Base-by-base conservation (phyloP, 2,888 invertebrate genomes). In the Zele albiditarsus region DNA sequence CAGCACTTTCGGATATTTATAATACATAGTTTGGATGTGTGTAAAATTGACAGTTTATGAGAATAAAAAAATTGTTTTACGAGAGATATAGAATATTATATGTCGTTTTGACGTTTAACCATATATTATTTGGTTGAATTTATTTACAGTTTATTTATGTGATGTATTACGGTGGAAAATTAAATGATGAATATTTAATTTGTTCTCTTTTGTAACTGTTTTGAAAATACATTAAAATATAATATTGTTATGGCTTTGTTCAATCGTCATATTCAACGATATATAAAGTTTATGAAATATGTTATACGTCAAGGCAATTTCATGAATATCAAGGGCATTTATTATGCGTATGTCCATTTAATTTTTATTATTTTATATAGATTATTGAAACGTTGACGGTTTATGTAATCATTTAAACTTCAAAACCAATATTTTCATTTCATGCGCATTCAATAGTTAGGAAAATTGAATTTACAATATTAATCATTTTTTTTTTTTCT, bases 1-100 rank as follows among this genome's bases (percentile, higher is more conserved):
- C 8, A 53, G 53, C 53, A 53, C 53, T 53, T 20, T n/a, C n/a
- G n/a, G 8, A 53, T 53, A 53, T 53, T 53, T 53, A 53, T 53
- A 46, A 46, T 46, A 16, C n/a, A n/a, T 46, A 8, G 46, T n/a
- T 16, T 16, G 46, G 4, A 20, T 20, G 8, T 20, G 20, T 20
- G n/a, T 53, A 53, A 20, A 53, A 53, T 53, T 8, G 20, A 20
- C 8, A n/a, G 20, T 53, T 20, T 53, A n/a, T 53, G 20, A 20
- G 8, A 20, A 20, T 46, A 42, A 46, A n/a, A 46, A 16, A 4
- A 20, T n/a, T 16, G 14, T 49, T 31, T 8, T 38, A 38, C 12
- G 38, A 38, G 10, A 38, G 12, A 38, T 8, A 12, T 38, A 12
- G 38, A 38, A 38, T 38, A 38, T 38, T 38, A 38, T 38, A 38